These are phyloP conservation scores for Merops nubicus DNA, from an alignment of 2,113 vertebrate species.

Conservation along the genomic window DNA sequence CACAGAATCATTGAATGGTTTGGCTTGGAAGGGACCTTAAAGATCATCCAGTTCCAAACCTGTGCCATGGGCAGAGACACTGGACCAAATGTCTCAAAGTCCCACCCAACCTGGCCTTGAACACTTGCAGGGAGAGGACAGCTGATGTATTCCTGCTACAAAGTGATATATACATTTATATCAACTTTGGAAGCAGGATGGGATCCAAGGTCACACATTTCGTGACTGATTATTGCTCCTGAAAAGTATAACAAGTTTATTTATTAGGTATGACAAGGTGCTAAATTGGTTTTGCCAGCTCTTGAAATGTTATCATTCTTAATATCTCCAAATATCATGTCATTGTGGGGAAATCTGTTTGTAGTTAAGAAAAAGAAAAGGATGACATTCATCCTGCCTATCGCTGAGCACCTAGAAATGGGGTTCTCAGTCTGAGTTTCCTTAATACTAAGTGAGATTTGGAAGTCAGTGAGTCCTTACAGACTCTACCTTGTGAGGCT, in stretches of 20 bases:
- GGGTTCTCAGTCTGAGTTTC: background rate
- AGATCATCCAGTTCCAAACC: background rate
- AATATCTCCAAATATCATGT: background rate
- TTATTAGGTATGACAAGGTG: background rate
- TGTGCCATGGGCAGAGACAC: background rate
- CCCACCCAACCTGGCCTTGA: background rate
- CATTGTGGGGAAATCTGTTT: background rate
- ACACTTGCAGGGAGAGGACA: background rate
- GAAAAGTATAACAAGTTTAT: background rate
- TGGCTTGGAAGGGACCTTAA: background rate
- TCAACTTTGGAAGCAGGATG: background rate
- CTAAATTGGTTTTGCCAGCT: background rate
- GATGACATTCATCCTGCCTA: background rate
- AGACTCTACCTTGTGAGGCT: background rate
- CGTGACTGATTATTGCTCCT: background rate
- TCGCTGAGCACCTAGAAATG: background rate
- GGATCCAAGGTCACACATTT: background rate
- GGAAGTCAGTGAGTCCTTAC: background rate
- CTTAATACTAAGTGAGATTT: background rate
- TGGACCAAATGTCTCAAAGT: background rate
- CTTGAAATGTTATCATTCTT: background rate
- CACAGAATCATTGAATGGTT: background rate
- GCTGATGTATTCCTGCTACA: background rate
- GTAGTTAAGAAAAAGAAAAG: background rate
- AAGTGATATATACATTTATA: background rate